A percentile compares a stretch with the other conserved stretches of the same genome.
Evolutionary conservation across 2,888 invertebrate species (phyloP).

Genomic region (Nineta flava): DNA sequence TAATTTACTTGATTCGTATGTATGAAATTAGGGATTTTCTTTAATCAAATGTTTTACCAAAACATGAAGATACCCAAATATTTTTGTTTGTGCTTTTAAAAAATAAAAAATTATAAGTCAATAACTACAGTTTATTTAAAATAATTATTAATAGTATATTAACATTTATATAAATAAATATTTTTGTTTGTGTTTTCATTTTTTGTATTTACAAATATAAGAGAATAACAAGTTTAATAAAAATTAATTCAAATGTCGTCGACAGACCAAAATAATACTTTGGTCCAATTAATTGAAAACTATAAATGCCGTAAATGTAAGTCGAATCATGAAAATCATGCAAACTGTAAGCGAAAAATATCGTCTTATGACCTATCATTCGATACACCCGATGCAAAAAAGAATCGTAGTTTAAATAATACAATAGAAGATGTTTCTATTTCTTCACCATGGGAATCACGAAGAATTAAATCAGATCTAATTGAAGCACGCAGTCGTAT

Average conservation of each 20-base stretch:
- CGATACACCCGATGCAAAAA: slow-evolving; percentile 1
- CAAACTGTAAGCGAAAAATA: neutral
- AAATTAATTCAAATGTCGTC: neutral
- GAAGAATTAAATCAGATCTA: slow-evolving; percentile 45
- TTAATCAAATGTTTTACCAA: neutral
- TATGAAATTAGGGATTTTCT: slow-evolving; percentile 2
- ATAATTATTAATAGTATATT: too few relatives aligned
- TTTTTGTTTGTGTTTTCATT: too few relatives aligned
- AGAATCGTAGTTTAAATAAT: neutral
- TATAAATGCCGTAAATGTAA: neutral
- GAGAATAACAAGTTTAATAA: too few relatives aligned
- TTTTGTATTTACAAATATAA: too few relatives aligned
- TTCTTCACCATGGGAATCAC: slow-evolving; percentile 49
- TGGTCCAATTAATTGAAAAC: neutral
- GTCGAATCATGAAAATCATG: neutral
- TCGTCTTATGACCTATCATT: neutral
- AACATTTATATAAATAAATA: too few relatives aligned
- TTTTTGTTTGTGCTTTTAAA: neutral
- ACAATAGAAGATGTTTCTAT: slow-evolving; percentile 8
- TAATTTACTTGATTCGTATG: neutral
- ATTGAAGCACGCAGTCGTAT: slow-evolving; percentile 40
- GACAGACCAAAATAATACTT: neutral
- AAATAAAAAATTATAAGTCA: neutral
- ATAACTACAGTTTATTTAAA: neutral
- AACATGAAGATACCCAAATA: neutral